These are phyloP conservation scores for Melipona quadrifasciata DNA, from an alignment of 1,140 invertebrate genomes.

Conservation along the genomic window DNA sequence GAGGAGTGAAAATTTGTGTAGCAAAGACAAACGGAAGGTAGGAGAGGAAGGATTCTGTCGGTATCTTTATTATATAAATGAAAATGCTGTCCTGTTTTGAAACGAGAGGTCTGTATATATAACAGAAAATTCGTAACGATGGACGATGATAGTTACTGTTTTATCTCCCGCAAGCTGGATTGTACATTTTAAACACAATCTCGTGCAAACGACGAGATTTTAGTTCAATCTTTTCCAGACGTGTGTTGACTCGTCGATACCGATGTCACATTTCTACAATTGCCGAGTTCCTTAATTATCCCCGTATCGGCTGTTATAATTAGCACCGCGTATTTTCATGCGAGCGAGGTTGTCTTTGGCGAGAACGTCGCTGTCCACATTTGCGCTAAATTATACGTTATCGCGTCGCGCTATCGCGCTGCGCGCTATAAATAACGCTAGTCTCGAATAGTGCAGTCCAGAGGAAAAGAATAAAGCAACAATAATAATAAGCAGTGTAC, in stretches of 20 bases:
- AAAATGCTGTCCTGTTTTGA: no score
- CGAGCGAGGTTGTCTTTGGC: neutral
- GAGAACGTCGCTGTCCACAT: slow-evolving; percentile 7
- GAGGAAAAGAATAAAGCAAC: neutral
- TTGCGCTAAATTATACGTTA: neutral
- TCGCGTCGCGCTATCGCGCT: no score
- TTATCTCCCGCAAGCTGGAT: no score
- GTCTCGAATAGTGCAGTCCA: no score
- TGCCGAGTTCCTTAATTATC: neutral
- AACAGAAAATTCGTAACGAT: no score
- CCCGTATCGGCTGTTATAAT: neutral
- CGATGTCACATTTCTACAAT: neutral
- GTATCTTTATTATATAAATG: no score
- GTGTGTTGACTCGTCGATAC: neutral
- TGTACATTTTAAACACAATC: no score
- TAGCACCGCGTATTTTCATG: neutral
- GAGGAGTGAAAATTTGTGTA: no score
- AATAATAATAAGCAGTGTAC: neutral
- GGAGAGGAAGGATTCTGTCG: no score
- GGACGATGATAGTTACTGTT: no score
- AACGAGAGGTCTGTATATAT: no score
- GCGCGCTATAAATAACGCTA: neutral
- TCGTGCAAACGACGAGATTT: neutral
- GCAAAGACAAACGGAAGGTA: no score
- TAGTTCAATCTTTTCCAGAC: neutral